phyloP scores from a whole-genome alignment of 2,888 invertebrate genomes.

The Coelinius sp. region DNA sequence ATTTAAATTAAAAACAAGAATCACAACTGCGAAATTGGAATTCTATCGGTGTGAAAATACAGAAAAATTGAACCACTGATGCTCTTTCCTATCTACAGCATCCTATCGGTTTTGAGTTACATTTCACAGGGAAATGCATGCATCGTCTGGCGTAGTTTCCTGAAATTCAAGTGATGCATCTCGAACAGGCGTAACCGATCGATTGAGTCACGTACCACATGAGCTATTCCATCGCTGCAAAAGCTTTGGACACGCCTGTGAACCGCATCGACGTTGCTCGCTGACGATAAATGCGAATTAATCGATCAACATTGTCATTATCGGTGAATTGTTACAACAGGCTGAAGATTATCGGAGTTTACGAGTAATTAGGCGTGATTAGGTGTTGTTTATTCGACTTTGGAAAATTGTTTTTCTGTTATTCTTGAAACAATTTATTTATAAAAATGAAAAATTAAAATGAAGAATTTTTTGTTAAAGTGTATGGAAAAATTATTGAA shows the following conservation, averaged over 20 bases:
- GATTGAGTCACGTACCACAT: conserved; percentile 1
- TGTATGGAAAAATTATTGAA: no score
- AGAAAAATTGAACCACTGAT: background rate
- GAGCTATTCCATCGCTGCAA: background rate
- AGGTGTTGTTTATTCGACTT: no score
- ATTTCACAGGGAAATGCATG: background rate
- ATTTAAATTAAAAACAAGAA: no score
- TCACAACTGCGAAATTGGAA: no score
- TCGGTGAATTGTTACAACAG: background rate
- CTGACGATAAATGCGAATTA: background rate
- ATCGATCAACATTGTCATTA: conserved; percentile 1
- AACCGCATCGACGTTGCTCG: background rate
- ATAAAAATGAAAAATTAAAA: no score
- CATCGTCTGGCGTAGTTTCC: background rate
- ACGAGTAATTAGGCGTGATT: no score
- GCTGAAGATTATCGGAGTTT: background rate
- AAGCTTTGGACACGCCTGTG: conserved; percentile 5
- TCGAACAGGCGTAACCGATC: conserved; percentile 9
- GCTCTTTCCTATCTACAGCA: background rate
- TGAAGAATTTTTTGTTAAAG: no score
- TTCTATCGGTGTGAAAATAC: no score
- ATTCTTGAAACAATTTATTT: no score
- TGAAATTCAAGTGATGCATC: conserved; percentile 8
- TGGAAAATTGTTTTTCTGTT: no score
- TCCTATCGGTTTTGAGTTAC: background rate